These are phyloP conservation scores for Rhyacichthys aspro DNA, from an alignment of 2,797 vertebrate genomes.

Conservation along the genomic window DNA sequence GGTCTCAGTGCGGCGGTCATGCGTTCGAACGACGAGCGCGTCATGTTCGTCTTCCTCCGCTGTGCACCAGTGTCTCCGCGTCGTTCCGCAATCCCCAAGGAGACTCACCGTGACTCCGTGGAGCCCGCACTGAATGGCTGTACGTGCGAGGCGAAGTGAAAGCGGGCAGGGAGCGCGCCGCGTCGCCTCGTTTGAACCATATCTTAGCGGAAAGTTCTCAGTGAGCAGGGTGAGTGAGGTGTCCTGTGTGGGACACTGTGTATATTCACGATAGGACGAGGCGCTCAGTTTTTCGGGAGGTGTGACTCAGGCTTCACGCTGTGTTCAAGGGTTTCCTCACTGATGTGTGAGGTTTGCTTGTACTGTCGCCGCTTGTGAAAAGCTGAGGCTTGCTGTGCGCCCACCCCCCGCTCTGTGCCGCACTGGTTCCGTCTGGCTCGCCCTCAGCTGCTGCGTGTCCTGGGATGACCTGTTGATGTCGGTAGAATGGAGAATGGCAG, in stretches of 20 bases:
- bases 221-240: slow-evolving; percentile 79
- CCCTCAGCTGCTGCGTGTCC: slow-evolving; percentile 85
- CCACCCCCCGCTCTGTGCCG: slow-evolving; percentile 65
- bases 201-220: slow-evolving; percentile 74
- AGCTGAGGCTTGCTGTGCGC: slow-evolving; percentile 73
- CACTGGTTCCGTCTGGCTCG: slow-evolving; percentile 85
- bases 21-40: slow-evolving; percentile 74
- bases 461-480: slow-evolving; percentile 89
- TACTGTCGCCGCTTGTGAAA: slow-evolving; percentile 52
- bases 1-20: slow-evolving; percentile 72
- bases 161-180: slow-evolving; percentile 62
- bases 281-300: background rate
- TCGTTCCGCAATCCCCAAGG: slow-evolving; percentile 74
- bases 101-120: slow-evolving; percentile 77
- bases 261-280: no score
- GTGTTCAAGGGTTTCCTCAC: slow-evolving; percentile 8
- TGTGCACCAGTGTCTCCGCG: slow-evolving; percentile 77
- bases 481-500: slow-evolving; percentile 81
- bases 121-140: slow-evolving; percentile 89
- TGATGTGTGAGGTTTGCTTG: slow-evolving; percentile 1
- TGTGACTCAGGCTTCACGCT: slow-evolving; percentile 5
- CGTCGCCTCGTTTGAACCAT: slow-evolving; percentile 70
- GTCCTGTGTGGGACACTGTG: slow-evolving; percentile 26
- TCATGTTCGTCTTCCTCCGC: slow-evolving; percentile 71
- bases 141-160: slow-evolving; percentile 72